Base-by-base conservation (phyloP, 1,140 invertebrate species). In the Drosophila malerkotliana region DNA sequence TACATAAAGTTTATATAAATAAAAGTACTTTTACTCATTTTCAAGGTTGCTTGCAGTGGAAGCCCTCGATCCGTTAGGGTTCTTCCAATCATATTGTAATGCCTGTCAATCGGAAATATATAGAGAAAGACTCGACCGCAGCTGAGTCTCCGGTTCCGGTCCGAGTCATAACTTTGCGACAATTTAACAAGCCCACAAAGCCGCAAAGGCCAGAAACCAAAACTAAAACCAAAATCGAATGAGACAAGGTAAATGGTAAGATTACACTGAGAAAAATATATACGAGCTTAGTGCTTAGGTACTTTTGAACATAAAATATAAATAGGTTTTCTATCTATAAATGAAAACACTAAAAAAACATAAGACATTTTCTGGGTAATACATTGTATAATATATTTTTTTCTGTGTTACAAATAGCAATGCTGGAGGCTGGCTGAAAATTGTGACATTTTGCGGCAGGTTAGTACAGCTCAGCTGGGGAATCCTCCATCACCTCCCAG, bases 131-230 rank as follows among this genome's bases (percentile, higher is more conserved):
- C 21, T 21, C 21, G 21, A 21, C 34, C 18, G 12, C 8, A 48
- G n/a, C 28, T 54, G 76, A 60, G 59, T 66, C 32, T 34, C 9
- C 55, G 53, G 55, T 53, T 61, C 15, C 47, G 12, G 21, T n/a
- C 21, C 34, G 5, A 63, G 48, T 73, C 81, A 84, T 84, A 80
- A 85, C 52, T 85, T 84, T 73, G 81, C 77, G 24, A 80, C 77
- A 85, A 85, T 84, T 84, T 85, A 84, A 80, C 67, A 69, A 84
- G 80, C 62, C 14, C 10, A 45, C 10, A 62, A 73, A 63, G 71
- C 73, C 74, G 44, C 66, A 56, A 77, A 68, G 41, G n/a, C 41
- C 41, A 37, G 34, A 37, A 37, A 21, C 21, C 21, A 21, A 21
- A 21, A 34, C 32, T 10, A 3, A 34, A 34, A 34, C 32, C 32